A percentile compares a stretch with the other conserved stretches of the same genome.
Evolutionary conservation across 2,888 invertebrate species (phyloP).

Genomic region (Synanthedon tipuliformis): DNA sequence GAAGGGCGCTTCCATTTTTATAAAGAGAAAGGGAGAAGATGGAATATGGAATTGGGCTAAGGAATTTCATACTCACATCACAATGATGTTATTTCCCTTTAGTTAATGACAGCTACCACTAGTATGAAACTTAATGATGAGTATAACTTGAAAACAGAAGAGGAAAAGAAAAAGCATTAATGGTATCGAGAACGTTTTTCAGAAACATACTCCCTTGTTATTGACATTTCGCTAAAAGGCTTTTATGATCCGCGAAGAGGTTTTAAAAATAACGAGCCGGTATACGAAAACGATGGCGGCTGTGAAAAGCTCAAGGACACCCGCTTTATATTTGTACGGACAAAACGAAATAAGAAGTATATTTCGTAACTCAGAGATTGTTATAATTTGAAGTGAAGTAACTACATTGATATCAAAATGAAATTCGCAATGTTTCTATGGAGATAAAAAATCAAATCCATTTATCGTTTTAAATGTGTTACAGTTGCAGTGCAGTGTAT

Average conservation of each 20-base stretch:
- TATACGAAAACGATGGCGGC: neutral
- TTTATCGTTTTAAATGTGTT: too few species aligned
- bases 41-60: too few species aligned
- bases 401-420: conserved; percentile 1
- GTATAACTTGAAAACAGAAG: neutral
- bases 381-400: conserved; percentile 12
- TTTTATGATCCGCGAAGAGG: neutral
- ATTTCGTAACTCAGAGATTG: conserved; percentile 15
- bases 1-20: too few species aligned
- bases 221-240: neutral
- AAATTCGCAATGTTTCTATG: too few species aligned
- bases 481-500: too few species aligned
- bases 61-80: too few species aligned
- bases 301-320: neutral
- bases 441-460: too few species aligned
- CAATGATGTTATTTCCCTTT: too few species aligned
- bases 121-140: neutral
- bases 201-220: neutral
- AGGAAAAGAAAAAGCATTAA: neutral
- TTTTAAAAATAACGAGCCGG: neutral
- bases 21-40: too few species aligned
- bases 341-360: conserved; percentile 4
- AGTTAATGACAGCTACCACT: too few species aligned
- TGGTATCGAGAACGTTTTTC: neutral
- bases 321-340: too few species aligned